phyloP scores from a whole-genome alignment of 1,140 invertebrate genomes.

The Drosophila paulistorum region DNA sequence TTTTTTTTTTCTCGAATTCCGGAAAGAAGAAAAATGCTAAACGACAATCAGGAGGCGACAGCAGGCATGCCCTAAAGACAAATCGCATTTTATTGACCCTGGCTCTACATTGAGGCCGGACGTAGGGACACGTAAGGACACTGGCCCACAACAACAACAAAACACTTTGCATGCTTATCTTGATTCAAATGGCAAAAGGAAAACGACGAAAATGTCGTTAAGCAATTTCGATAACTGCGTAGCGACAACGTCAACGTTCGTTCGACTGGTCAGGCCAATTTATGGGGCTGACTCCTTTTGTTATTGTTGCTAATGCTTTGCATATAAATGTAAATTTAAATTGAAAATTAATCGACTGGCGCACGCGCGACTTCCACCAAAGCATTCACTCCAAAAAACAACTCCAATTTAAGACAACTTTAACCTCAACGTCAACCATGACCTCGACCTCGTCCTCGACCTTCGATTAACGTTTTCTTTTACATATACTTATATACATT shows the following conservation, averaged over 20 bases:
- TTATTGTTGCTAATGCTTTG: conserved; percentile 37
- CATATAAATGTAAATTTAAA: conserved; percentile 74
- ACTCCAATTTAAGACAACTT: neutral
- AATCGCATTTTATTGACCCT: conserved; percentile 45
- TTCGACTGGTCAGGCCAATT: conserved; percentile 59
- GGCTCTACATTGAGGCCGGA: conserved; percentile 7
- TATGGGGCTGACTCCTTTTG: conserved; percentile 37
- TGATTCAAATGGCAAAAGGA: conserved; percentile 31
- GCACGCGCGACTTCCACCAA: conserved; percentile 37
- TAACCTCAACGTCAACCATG: neutral
- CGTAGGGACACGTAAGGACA: conserved; percentile 22
- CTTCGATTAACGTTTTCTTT: conserved; percentile 49
- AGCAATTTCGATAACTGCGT: conserved; percentile 68
- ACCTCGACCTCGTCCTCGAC: neutral
- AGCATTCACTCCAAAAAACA: neutral
- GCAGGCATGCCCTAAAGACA: conserved; percentile 20
- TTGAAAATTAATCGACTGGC: conserved; percentile 65
- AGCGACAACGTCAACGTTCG: conserved; percentile 45
- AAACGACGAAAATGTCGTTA: conserved; percentile 32
- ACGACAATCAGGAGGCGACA: conserved; percentile 35
- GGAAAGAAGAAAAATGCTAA: conserved; percentile 32
- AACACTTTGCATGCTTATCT: conserved; percentile 63
- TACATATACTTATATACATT: neutral
- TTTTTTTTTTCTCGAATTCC: neutral
- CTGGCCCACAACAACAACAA: conserved; percentile 31